phyloP scores from a whole-genome alignment of 2,113 vertebrate species.

The Onychostoma macrolepis region DNA sequence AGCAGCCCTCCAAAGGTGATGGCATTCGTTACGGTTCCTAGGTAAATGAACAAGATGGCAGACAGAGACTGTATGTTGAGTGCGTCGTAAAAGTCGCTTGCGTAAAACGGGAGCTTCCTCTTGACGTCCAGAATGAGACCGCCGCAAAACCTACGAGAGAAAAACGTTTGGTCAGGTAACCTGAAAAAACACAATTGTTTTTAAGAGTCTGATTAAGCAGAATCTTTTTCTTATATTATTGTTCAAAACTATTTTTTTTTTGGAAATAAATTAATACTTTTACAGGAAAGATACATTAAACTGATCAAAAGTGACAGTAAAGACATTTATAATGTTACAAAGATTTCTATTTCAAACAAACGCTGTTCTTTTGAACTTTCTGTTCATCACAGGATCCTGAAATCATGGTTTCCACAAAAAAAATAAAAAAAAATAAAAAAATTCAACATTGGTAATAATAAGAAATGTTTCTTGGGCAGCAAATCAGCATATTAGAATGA shows the following conservation, averaged over 20 bases:
- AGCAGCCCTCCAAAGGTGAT: conserved; percentile 98
- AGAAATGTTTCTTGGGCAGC: not conserved
- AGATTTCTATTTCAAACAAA: too few relatives aligned
- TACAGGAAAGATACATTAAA: too few relatives aligned
- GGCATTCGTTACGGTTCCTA: conserved; percentile 96
- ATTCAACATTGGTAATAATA: not conserved
- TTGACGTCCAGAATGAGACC: conserved; percentile 93
- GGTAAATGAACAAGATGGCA: conserved; percentile 94
- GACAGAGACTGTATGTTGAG: conserved; percentile 95
- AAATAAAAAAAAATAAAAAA: too few relatives aligned
- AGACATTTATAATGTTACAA: too few relatives aligned
- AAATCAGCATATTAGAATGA: not conserved
- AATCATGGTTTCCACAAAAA: too few relatives aligned
- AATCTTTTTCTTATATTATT: too few relatives aligned
- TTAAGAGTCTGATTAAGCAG: not conserved
- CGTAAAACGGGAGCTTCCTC: conserved; percentile 92
- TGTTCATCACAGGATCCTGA: too few relatives aligned
- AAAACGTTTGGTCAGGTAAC: not conserved
- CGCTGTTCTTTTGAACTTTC: too few relatives aligned
- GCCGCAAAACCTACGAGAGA: conserved; percentile 86
- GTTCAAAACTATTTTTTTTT: too few relatives aligned
- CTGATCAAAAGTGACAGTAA: too few relatives aligned
- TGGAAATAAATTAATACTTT: too few relatives aligned
- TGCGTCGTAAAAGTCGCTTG: conserved; percentile 94
- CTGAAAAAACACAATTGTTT: not conserved